Evolutionary conservation across 2,113 vertebrate genomes (phyloP).

Genomic region (Actinemys pallida): DNA sequence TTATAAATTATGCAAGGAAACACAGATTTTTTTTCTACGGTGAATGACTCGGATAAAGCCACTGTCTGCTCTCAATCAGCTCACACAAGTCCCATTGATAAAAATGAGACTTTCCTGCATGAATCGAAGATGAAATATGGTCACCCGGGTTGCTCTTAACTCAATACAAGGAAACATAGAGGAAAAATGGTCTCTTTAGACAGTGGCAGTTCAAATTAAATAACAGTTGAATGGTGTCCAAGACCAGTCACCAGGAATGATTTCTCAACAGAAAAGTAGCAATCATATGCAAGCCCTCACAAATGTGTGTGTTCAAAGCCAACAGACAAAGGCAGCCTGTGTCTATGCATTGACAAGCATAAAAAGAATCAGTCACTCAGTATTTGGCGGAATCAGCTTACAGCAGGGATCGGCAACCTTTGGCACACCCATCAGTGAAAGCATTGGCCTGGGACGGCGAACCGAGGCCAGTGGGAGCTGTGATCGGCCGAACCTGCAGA

Average conservation of each 20-base stretch:
- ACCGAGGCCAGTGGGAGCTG: too few species aligned
- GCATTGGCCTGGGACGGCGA: too few species aligned
- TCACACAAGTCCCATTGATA: constrained; percentile 30
- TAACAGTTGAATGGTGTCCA: neutral
- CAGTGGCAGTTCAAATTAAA: constrained; percentile 5
- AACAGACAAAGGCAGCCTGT: neutral
- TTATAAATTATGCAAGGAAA: constrained; percentile 14
- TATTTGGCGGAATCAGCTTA: constrained; percentile 5
- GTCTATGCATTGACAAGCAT: neutral
- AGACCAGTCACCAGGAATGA: constrained; percentile 20
- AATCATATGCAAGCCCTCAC: neutral
- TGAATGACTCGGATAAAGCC: constrained; percentile 38
- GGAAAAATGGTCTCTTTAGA: neutral
- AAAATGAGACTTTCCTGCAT: neutral
- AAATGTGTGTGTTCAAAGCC: neutral
- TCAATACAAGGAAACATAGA: neutral
- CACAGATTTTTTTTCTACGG: constrained; percentile 14
- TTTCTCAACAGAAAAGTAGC: constrained; percentile 6
- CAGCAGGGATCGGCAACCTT: too few species aligned
- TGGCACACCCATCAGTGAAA: too few species aligned
- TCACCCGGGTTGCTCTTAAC: constrained; percentile 27
- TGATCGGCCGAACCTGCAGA: too few species aligned
- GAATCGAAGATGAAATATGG: constrained; percentile 16
- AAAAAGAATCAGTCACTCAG: neutral
- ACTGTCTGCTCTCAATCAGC: constrained; percentile 13